Conservation (phyloP, 2,113 vertebrate species). For the Hemiprocne comata region DNA sequence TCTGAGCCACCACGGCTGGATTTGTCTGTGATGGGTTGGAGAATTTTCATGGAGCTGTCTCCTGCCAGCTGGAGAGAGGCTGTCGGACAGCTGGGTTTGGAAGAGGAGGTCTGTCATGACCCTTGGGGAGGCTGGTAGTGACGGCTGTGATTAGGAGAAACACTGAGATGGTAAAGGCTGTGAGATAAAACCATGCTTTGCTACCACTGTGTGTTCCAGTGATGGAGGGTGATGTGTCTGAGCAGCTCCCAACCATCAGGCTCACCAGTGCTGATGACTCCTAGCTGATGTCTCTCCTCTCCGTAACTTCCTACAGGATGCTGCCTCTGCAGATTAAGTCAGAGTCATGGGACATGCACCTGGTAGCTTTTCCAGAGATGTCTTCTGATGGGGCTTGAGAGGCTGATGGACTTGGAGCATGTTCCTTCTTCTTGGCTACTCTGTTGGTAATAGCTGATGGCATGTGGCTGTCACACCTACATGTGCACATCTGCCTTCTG, state of each 20-base stretch:
- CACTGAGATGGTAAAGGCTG: too few relatives aligned
- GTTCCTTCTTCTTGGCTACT: not conserved
- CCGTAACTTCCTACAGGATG: not conserved
- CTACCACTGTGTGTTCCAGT: accelerated
- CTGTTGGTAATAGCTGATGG: not conserved
- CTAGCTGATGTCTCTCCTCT: not conserved
- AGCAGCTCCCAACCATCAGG: not conserved
- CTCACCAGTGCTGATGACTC: not conserved
- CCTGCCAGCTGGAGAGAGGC: not conserved
- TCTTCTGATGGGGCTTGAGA: not conserved
- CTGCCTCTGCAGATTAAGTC: not conserved
- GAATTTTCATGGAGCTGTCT: not conserved
- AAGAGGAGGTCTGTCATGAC: not conserved
- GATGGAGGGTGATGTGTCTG: not conserved
- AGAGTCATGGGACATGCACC: accelerated
- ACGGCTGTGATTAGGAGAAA: not conserved
- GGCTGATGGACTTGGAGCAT: not conserved
- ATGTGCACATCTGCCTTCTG: not conserved
- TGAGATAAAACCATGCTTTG: not conserved
- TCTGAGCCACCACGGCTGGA: not conserved
- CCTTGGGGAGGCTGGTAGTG: not conserved
- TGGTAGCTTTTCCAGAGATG: not conserved
- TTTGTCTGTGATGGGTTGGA: not conserved
- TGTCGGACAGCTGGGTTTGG: not conserved
- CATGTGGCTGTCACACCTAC: accelerated